Evolutionary conservation across 2,888 invertebrate genomes (phyloP).

Genomic region (Eupithecia subfuscata): DNA sequence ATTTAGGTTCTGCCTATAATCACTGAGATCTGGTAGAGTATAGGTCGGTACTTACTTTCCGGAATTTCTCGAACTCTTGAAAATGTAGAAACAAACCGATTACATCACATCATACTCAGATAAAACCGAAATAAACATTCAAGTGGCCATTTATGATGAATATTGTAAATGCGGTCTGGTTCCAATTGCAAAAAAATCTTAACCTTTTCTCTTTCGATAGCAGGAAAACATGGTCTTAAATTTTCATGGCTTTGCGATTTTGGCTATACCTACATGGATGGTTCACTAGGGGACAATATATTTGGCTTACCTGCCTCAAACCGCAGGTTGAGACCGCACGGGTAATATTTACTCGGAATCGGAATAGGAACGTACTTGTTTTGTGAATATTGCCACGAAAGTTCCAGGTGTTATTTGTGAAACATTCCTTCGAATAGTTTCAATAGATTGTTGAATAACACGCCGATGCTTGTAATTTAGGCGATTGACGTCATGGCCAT

Average conservation of each 20-base stretch:
- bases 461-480: conserved; percentile 8
- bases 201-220: conserved; percentile 38
- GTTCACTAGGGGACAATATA: conserved; percentile 45
- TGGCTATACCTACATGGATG: conserved; percentile 38
- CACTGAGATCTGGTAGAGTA: too few relatives aligned
- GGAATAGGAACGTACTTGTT: conserved; percentile 16
- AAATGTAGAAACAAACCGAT: conserved; percentile 7
- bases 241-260: conserved; percentile 44
- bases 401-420: conserved; percentile 25
- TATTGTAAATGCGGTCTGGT: conserved; percentile 27
- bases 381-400: conserved; percentile 25
- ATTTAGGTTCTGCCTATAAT: too few relatives aligned
- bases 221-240: conserved; percentile 42
- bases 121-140: conserved; percentile 38
- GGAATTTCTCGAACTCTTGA: not conserved
- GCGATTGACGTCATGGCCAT: conserved; percentile 12
- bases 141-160: conserved; percentile 40
- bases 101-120: conserved; percentile 26
- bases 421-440: conserved; percentile 19
- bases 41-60: not conserved
- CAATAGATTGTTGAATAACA: conserved; percentile 14
- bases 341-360: conserved; percentile 39
- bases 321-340: conserved; percentile 37
- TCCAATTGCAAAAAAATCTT: conserved; percentile 40
- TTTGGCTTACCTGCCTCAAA: conserved; percentile 45